Evolutionary conservation across 1,140 invertebrate genomes (phyloP).

Genomic region (Drosophila ogumai): DNA sequence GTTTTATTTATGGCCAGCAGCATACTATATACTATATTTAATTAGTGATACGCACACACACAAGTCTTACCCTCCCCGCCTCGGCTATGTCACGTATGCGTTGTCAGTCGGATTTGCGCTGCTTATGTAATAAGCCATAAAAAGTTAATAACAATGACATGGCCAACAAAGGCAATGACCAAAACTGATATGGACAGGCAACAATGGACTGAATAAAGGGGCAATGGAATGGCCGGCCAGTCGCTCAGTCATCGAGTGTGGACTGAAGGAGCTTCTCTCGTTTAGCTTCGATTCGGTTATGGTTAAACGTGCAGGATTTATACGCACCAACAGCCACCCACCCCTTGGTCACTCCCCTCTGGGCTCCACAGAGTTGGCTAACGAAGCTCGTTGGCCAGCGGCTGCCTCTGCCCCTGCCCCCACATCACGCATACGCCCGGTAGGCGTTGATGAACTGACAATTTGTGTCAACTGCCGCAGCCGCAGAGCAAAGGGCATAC

Average conservation of each 20-base stretch:
- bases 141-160: constrained; percentile 82
- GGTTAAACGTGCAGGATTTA: constrained; percentile 78
- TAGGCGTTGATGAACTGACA: constrained; percentile 83
- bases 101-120: constrained; percentile 68
- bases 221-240: not conserved
- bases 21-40: constrained; percentile 66
- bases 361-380: constrained; percentile 35
- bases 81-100: constrained; percentile 67
- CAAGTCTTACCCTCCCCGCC: not conserved
- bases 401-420: constrained; percentile 10
- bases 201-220: constrained; percentile 29
- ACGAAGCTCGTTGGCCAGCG: constrained; percentile 57
- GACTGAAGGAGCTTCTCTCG: not conserved
- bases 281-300: constrained; percentile 73
- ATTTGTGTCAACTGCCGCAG: constrained; percentile 79
- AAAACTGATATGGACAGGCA: constrained; percentile 42
- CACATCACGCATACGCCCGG: constrained; percentile 73
- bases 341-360: not conserved
- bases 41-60: constrained; percentile 54
- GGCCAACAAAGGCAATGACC: constrained; percentile 54
- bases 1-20: constrained; percentile 39
- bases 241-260: constrained; percentile 1
- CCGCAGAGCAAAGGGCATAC: constrained; percentile 69
- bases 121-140: constrained; percentile 82
- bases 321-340: constrained; percentile 20